Evolutionary conservation across 2,888 invertebrate species (phyloP).

Genomic region (Apamea crenata): DNA sequence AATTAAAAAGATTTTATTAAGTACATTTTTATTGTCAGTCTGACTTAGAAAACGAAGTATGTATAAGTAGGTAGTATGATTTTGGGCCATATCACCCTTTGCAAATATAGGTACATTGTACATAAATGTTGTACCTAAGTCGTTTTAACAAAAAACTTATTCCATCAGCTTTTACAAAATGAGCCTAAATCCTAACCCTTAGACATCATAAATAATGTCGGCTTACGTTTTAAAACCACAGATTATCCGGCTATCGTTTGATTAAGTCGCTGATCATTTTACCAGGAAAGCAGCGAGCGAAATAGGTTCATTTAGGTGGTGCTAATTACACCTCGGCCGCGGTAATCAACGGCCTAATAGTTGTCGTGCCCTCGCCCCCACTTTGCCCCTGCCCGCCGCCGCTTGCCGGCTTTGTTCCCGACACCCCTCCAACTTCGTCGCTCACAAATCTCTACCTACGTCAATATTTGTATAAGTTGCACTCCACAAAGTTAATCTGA

Average conservation of each 20-base stretch:
- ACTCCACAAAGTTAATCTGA: conserved; percentile 61
- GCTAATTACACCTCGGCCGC: conserved; percentile 84
- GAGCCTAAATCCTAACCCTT: conserved; percentile 1
- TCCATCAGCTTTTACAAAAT: neutral
- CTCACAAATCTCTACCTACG: conserved; percentile 66
- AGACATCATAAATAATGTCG: conserved; percentile 7
- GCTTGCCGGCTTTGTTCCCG: conserved; percentile 64
- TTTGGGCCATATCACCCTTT: neutral
- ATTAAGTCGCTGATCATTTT: conserved; percentile 76
- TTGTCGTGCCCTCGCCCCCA: conserved; percentile 73
- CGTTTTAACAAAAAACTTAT: neutral
- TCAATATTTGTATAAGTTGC: conserved; percentile 61
- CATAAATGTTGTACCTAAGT: no score
- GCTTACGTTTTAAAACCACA: conserved; percentile 23
- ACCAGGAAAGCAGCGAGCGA: conserved; percentile 79
- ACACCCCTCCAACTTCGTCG: conserved; percentile 69
- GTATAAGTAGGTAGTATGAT: neutral
- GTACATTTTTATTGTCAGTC: neutral
- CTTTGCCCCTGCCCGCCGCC: conserved; percentile 50
- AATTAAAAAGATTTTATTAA: neutral
- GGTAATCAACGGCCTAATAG: conserved; percentile 86
- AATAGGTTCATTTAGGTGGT: conserved; percentile 86
- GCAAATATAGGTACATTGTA: neutral
- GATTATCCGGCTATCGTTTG: conserved; percentile 69
- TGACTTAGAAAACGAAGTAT: no score